Evolutionary conservation across 2,797 vertebrate species (phyloP), one percentile per base, ranked within the genome.

Genomic region (Phylloscopus collybita): DNA sequence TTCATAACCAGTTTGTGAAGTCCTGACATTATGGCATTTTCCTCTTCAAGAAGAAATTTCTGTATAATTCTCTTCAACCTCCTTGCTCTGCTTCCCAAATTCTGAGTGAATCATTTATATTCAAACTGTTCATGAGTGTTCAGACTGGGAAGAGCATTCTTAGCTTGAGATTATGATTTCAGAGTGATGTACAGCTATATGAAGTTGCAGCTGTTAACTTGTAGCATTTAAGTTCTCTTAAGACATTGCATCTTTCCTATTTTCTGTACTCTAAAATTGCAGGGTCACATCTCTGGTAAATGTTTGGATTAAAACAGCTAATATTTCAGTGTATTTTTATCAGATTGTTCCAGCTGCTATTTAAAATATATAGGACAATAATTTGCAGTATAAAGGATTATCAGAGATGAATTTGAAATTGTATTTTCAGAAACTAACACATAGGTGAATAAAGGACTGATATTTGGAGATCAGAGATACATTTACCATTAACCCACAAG

Each of bases 31-130:
- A 36, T n/a, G 34, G 9, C 89, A 88, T 91, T 95, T 92, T 89
- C 47, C 47, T 92, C 60, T 90, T 92, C 53, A 80, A 80, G 65
- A n/a, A 92, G 36, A 17, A 93, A 92, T 91, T 81, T 92, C n/a
- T 93, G 65, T 96, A 87, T 89, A 93, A 84, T 92, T 94, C 83
- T 86, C 92, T 94, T 85, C 38, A 86, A 49, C 47, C 17, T 66
- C 60, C 76, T 65, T 72, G 61, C 38, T 95, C 90, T 81, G 65
- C 62, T 95, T 90, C 38, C 70, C 88, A 92, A 86, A 93, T 84
- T 65, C n/a, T 80, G 61, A 92, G 54, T 88, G 80, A 94, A 88
- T 92, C 5, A 95, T 90, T 90, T 91, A 61, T 90, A 69, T 96
- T 92, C 69, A 94, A 91, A 96, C 61, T 67, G 88, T 51, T 82